Percentiles rank a stretch among this genome's conserved stretches.
Conservation (phyloP, 2,797 vertebrate genomes). For the Oreochromis mossambicus region DNA sequence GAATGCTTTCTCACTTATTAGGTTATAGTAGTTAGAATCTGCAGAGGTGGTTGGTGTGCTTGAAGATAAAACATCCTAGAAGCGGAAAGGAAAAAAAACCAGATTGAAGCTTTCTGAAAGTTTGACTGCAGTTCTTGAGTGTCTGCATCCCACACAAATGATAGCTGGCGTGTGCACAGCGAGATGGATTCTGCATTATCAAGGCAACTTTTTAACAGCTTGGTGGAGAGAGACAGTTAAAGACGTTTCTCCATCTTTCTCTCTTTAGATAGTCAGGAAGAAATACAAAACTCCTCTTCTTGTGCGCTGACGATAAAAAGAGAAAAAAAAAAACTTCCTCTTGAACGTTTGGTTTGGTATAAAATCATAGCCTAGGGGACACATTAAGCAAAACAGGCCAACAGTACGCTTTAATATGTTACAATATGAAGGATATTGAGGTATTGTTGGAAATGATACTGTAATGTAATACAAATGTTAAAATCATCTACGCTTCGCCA, state of each 20-base stretch:
- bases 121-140: conserved; percentile 20
- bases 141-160: conserved; percentile 60
- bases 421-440: conserved; percentile 32
- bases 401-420: conserved; percentile 16
- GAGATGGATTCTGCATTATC: conserved; percentile 48
- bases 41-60: not conserved
- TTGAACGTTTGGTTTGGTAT: not conserved
- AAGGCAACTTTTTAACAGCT: conserved; percentile 54
- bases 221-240: conserved; percentile 67
- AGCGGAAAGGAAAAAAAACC: conserved; percentile 5
- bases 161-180: conserved; percentile 34
- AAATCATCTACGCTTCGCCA: conserved; percentile 21
- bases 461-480: conserved; percentile 38
- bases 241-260: conserved; percentile 41
- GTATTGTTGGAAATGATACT: conserved; percentile 31
- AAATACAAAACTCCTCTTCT: conserved; percentile 25
- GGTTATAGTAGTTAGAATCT: not conserved
- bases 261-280: conserved; percentile 27
- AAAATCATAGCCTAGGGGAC: conserved; percentile 24
- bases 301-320: conserved; percentile 21
- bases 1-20: not conserved
- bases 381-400: conserved; percentile 22
- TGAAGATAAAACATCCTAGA: not conserved
- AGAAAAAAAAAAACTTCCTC: conserved; percentile 26
- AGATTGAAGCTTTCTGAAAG: conserved; percentile 37